Evolutionary conservation across 2,113 vertebrate genomes (phyloP), one percentile per base, ranked within the genome.

Genomic region (Macquaria ambigua): DNA sequence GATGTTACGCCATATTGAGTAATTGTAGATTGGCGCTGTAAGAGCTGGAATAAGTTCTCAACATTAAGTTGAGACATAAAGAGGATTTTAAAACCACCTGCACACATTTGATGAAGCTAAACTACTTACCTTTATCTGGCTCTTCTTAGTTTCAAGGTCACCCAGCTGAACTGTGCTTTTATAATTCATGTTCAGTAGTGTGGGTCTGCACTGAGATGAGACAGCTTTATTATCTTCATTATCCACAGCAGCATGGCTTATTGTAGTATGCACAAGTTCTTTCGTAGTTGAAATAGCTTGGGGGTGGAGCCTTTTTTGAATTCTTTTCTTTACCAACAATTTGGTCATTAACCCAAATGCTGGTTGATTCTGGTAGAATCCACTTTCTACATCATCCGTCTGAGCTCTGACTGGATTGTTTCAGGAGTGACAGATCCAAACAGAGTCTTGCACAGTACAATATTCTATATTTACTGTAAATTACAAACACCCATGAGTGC

Each of bases 301-400:
- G 6, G 14, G 23, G 6, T 39, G 34, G n/a, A 55, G 12, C 28
- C 3, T 37, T 9, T 59, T 8, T n/a, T 62, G n/a, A 9, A 11
- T 21, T 72, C n/a, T 46, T 46, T 55, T n/a, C 31, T 63, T 77
- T 56, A 23, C 15, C 58, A 48, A 58, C 50, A 72, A 52, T 67
- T 68, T 74, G 25, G 43, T 69, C 28, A 64, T 72, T 21, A 77
- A 71, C 48, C n/a, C 11, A 4, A 23, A 23, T 59, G 50, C 15
- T 77, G 39, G 23, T 50, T 81, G 64, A 69, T 20, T 61, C 21
- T 62, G 25, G 20, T 39, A 1, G 11, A 56, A 12, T 59, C 69
- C 2, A 48, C 34, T 31, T 59, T 43, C 64, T 39, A 0, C 50
- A 46, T 23, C 69, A 11, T 31, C 28, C 2, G 0, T 10, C 39